These are phyloP conservation scores for Odontomyia ornata DNA, from an alignment of 2,888 invertebrate genomes.

Conservation along the genomic window DNA sequence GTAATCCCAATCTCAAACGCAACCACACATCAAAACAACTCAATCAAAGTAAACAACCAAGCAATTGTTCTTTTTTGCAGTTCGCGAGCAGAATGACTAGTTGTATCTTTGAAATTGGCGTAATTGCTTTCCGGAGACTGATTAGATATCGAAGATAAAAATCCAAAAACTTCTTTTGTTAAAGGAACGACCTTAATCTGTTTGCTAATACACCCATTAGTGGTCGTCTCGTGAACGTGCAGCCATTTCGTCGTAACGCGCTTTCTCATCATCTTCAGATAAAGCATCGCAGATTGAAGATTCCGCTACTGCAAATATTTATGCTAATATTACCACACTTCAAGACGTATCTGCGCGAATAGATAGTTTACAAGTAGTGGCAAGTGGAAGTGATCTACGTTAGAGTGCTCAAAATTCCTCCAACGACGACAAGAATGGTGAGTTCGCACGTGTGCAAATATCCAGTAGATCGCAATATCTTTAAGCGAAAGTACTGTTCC, in stretches of 20 bases:
- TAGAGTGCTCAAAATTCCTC: no score
- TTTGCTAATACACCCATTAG: background rate
- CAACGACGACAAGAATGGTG: no score
- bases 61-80: background rate
- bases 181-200: slow-evolving; percentile 18
- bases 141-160: slow-evolving; percentile 30
- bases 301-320: background rate
- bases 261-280: background rate
- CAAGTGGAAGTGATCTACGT: no score
- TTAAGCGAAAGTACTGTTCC: no score
- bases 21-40: background rate
- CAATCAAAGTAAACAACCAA: background rate
- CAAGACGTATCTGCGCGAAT: no score
- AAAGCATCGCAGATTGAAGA: background rate
- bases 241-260: background rate
- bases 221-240: no score
- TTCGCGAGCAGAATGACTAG: background rate
- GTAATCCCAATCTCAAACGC: no score
- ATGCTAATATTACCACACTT: no score
- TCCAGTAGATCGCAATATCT: no score
- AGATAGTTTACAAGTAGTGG: no score
- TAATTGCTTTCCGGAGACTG: slow-evolving; percentile 23
- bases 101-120: background rate
- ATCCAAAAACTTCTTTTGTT: slow-evolving; percentile 15
- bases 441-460: no score